Percentiles rank a stretch among this genome's conserved stretches.
Conservation (phyloP, 2,797 vertebrate species). For the Cephalopachus bancanus region DNA sequence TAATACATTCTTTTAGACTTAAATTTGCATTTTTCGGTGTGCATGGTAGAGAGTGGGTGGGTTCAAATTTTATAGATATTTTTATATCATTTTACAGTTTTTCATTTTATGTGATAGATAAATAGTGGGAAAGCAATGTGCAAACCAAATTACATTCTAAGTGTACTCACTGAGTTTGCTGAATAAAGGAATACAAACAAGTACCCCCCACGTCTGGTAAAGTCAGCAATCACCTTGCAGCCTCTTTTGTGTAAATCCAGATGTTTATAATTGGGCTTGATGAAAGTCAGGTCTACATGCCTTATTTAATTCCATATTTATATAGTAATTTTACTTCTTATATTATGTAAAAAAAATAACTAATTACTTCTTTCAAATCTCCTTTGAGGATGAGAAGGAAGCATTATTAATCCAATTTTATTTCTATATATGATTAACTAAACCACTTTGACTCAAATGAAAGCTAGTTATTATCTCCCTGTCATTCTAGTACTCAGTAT, state of each 20-base stretch:
- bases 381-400: conserved; percentile 74
- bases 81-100: conserved; percentile 68
- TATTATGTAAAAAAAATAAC: conserved; percentile 66
- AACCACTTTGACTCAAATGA: conserved; percentile 61
- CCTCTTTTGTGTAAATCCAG: conserved; percentile 55
- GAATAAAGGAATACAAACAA: conserved; percentile 24
- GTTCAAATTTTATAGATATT: conserved; percentile 56
- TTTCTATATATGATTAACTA: conserved; percentile 72
- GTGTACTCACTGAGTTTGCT: background rate
- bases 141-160: conserved; percentile 61
- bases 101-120: conserved; percentile 47
- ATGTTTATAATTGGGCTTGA: conserved; percentile 63
- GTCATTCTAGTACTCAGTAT: conserved; percentile 8
- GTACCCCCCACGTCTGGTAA: background rate
- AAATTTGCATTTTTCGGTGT: conserved; percentile 49
- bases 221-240: background rate
- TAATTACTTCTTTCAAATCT: conserved; percentile 70
- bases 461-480: conserved; percentile 69
- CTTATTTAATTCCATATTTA: conserved; percentile 73
- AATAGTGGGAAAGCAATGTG: conserved; percentile 55
- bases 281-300: conserved; percentile 62
- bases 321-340: conserved; percentile 65
- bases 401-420: conserved; percentile 76
- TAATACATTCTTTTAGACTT: conserved; percentile 46
- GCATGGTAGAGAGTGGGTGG: conserved; percentile 33